A percentile compares a stretch with the other conserved stretches of the same genome.
These are phyloP conservation scores for Probosciger aterrimus DNA, from an alignment of 2,113 vertebrate species.

Conservation along the genomic window DNA sequence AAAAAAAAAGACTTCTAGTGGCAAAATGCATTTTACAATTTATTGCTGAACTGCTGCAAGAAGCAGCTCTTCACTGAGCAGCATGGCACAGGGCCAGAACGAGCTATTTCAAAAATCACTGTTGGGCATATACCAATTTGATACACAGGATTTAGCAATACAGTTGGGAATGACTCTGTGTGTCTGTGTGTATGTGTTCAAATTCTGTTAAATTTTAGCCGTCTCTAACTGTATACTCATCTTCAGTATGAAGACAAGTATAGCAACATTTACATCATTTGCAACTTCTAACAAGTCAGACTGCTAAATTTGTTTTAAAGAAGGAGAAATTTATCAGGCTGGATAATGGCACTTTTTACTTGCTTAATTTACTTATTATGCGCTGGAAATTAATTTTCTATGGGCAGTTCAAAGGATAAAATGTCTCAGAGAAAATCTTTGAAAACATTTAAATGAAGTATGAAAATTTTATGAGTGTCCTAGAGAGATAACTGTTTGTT, in stretches of 20 bases:
- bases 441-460: neutral
- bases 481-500: neutral
- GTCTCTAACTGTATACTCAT: neutral
- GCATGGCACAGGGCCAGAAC: neutral
- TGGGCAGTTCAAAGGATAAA: neutral
- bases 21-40: slow-evolving; percentile 14
- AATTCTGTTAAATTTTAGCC: neutral
- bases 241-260: neutral
- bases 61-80: neutral
- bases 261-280: no score
- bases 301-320: neutral
- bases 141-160: slow-evolving; percentile 19
- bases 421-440: neutral
- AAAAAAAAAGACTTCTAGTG: neutral
- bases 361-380: neutral
- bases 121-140: neutral
- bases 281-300: neutral
- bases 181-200: neutral
- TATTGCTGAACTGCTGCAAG: slow-evolving; percentile 4
- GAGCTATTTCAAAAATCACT: slow-evolving; percentile 25
- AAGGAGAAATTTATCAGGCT: neutral
- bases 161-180: neutral
- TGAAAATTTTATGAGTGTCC: neutral
- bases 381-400: neutral
- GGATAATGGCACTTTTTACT: neutral